Percentiles rank a stretch among this genome's conserved stretches.
Conservation (phyloP, 2,797 vertebrate species). For the Chelidonichthys spinosus region DNA sequence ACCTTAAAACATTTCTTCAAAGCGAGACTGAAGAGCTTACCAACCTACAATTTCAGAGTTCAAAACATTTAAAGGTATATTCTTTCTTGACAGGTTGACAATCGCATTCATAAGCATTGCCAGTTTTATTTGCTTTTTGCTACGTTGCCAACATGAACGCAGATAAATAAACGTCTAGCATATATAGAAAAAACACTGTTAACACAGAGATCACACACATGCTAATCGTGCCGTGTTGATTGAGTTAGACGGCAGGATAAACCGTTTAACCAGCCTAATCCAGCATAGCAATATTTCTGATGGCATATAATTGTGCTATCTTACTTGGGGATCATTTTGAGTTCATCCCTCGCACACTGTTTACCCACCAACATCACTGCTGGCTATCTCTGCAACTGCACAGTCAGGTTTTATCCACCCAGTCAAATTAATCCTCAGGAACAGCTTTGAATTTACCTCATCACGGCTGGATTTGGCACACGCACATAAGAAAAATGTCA, state of each 20-base stretch:
- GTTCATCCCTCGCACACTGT: conserved; percentile 55
- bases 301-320: conserved; percentile 53
- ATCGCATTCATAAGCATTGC: background rate
- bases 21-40: conserved; percentile 1
- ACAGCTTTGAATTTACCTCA: conserved; percentile 55
- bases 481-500: conserved; percentile 55
- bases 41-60: background rate
- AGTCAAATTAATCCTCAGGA: conserved; percentile 68
- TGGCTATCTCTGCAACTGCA: conserved; percentile 59
- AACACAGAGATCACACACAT: conserved; percentile 60
- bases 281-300: conserved; percentile 39
- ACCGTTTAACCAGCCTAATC: conserved; percentile 53
- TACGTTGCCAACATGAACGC: conserved; percentile 43
- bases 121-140: conserved; percentile 41
- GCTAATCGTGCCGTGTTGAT: conserved; percentile 44
- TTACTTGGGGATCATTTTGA: conserved; percentile 50
- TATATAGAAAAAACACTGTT: conserved; percentile 40
- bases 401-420: conserved; percentile 64
- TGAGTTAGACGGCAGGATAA: conserved; percentile 48
- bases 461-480: conserved; percentile 60
- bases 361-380: conserved; percentile 60
- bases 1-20: background rate
- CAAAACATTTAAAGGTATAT: background rate
- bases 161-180: conserved; percentile 55
- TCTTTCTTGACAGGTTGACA: conserved; percentile 41